A percentile compares a stretch with the other conserved stretches of the same genome.
phyloP scores from a whole-genome alignment of 2,888 invertebrate genomes.

The Thumatha senex region DNA sequence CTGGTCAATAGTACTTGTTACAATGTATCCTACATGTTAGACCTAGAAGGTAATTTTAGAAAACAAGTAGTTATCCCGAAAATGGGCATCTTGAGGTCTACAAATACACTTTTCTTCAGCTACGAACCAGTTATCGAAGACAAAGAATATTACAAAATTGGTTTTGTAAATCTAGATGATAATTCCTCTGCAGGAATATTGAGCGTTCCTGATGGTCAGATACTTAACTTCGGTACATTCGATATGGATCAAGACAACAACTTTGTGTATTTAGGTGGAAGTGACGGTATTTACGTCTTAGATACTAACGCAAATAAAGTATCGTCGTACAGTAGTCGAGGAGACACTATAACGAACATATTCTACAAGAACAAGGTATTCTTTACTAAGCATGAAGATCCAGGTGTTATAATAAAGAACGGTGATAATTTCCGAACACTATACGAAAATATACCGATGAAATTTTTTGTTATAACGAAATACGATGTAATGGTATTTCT shows the following conservation, averaged over 20 bases:
- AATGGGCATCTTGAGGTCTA: conserved; percentile 54
- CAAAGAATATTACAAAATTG: conserved; percentile 65
- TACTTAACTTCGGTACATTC: conserved; percentile 66
- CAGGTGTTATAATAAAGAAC: conserved; percentile 57
- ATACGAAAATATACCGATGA: conserved; percentile 51
- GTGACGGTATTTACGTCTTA: conserved; percentile 61
- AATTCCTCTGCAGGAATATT: conserved; percentile 26
- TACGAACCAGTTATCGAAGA: conserved; percentile 67
- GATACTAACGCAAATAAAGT: conserved; percentile 48
- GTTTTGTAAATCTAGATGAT: conserved; percentile 57
- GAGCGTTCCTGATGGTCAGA: conserved; percentile 44
- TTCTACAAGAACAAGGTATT: conserved; percentile 63
- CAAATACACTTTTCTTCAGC: conserved; percentile 60
- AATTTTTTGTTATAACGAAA: conserved; percentile 63
- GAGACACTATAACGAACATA: conserved; percentile 57
- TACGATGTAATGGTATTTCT: conserved; percentile 59
- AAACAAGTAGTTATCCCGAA: conserved; percentile 59
- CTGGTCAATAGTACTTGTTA: conserved; percentile 56
- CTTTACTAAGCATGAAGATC: conserved; percentile 53
- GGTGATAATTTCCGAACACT: conserved; percentile 55
- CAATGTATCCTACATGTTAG: conserved; percentile 55
- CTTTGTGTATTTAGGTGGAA: conserved; percentile 65
- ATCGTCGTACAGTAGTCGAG: conserved; percentile 59
- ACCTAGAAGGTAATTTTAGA: conserved; percentile 63
- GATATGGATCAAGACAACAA: conserved; percentile 66